phyloP scores from a whole-genome alignment of 2,888 invertebrate genomes.

The Agrotis exclamationis region DNA sequence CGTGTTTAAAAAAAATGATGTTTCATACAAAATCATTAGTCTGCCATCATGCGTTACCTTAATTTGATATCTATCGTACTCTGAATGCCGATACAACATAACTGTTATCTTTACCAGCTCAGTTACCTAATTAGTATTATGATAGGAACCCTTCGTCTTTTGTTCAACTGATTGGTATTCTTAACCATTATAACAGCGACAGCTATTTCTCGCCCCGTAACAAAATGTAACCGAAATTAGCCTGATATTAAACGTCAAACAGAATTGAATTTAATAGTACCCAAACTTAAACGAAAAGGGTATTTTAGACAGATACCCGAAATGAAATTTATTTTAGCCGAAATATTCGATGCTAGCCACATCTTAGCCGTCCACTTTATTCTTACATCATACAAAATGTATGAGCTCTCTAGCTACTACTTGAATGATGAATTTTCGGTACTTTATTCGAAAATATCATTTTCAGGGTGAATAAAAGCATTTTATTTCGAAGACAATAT shows the following conservation, averaged over 20 bases:
- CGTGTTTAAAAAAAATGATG: background rate
- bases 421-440: slow-evolving; percentile 21
- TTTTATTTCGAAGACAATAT: slow-evolving; percentile 3
- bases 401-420: background rate
- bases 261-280: slow-evolving; percentile 24
- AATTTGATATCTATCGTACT: slow-evolving; percentile 10
- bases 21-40: slow-evolving; percentile 15
- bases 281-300: slow-evolving; percentile 11
- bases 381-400: slow-evolving; percentile 21
- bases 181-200: slow-evolving; percentile 25
- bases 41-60: slow-evolving; percentile 21
- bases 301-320: slow-evolving; percentile 17
- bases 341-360: slow-evolving; percentile 22
- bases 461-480: slow-evolving; percentile 5
- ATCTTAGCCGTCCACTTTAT: slow-evolving; percentile 21
- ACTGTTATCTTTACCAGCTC: slow-evolving; percentile 32
- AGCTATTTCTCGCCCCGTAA: slow-evolving; percentile 41
- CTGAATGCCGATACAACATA: slow-evolving; percentile 29
- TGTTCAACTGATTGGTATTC: slow-evolving; percentile 50
- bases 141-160: slow-evolving; percentile 49
- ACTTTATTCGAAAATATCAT: slow-evolving; percentile 7
- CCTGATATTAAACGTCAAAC: slow-evolving; percentile 37
- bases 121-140: slow-evolving; percentile 53
- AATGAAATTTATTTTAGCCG: slow-evolving; percentile 14
- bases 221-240: slow-evolving; percentile 17